Base-by-base conservation (phyloP, 2,888 invertebrate genomes). In the Rambutsinella grinnellia region DNA sequence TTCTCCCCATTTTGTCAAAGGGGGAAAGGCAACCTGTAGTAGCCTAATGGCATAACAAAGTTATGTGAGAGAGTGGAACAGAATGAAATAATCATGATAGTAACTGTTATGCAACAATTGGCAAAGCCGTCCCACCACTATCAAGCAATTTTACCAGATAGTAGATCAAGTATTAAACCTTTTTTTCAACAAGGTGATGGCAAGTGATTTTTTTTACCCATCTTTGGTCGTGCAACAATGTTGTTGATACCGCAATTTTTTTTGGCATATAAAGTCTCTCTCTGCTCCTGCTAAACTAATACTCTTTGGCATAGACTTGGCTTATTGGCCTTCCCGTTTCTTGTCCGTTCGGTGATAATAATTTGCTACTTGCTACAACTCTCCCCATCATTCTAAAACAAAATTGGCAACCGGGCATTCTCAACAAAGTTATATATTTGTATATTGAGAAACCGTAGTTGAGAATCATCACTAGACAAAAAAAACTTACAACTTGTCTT, bases 291-390 rank as follows among this genome's bases (percentile, higher is more conserved):
- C 60, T 68, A 58, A 69, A 69, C 69, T 54, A 69, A 58, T 58
- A 68, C 53, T 53, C 21, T 54, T 54, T 69, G 60, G 54, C 49
- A 28, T 63, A 53, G 65, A 17, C 27, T 65, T 72, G 65, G 53
- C 60, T 61, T 74, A 61, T 63, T 68, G 75, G 63, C 75, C 75
- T 75, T 75, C 75, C 75, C 68, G 68, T 75, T 75, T 67, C 67
- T 63, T 28, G 62, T 63, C 63, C 68, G 49, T 61, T 5, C 6
- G 36, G 36, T 51, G 63, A 24, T 61, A 23, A 6, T 23, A n/a
- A 21, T 58, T 46, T 15, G 54, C 47, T 24, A 54, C 62, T 75
- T 75, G 75, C n/a, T n/a, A n/a, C 75, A 75, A 68, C 68, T 61
- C 24, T 68, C 21, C 21, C 8, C 54, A 54, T 17, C 54, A 19